A percentile compares a stretch with the other conserved stretches of the same genome.
Evolutionary conservation across 2,888 invertebrate species (phyloP).

Genomic region (Aricia artaxerxes): DNA sequence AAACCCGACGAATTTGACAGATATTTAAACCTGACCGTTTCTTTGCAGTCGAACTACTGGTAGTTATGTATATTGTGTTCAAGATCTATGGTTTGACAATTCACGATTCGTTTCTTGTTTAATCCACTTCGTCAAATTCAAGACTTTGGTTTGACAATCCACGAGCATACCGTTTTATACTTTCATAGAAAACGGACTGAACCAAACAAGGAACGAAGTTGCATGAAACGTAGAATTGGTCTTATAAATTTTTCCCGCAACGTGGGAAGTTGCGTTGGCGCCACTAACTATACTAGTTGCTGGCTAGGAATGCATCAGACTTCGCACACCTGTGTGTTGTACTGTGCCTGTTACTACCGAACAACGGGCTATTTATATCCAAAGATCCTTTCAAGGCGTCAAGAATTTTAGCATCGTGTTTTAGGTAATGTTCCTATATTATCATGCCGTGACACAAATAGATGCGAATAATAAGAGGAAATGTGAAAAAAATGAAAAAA

Average conservation of each 20-base stretch:
- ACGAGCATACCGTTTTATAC: no score
- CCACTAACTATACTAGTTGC: slow-evolving; percentile 51
- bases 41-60: no score
- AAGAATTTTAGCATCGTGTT: not conserved
- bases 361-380: slow-evolving; percentile 49
- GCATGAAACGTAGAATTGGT: not conserved
- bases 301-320: slow-evolving; percentile 63
- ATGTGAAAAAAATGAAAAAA: not conserved
- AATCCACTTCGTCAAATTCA: not conserved
- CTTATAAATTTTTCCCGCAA: slow-evolving; percentile 31
- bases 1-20: no score
- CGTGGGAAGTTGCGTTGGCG: slow-evolving; percentile 61
- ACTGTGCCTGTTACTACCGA: slow-evolving; percentile 1
- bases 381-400: not conserved
- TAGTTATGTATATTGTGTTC: no score
- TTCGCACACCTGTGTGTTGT: slow-evolving; percentile 60
- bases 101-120: not conserved
- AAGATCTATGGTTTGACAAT: no score
- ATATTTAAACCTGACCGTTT: no score
- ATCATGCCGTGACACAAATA: not conserved
- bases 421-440: not conserved
- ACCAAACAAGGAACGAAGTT: not conserved
- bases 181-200: not conserved
- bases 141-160: not conserved
- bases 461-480: not conserved